These are phyloP conservation scores for Amphipyra berbera DNA, from an alignment of 2,888 invertebrate genomes.

Conservation along the genomic window DNA sequence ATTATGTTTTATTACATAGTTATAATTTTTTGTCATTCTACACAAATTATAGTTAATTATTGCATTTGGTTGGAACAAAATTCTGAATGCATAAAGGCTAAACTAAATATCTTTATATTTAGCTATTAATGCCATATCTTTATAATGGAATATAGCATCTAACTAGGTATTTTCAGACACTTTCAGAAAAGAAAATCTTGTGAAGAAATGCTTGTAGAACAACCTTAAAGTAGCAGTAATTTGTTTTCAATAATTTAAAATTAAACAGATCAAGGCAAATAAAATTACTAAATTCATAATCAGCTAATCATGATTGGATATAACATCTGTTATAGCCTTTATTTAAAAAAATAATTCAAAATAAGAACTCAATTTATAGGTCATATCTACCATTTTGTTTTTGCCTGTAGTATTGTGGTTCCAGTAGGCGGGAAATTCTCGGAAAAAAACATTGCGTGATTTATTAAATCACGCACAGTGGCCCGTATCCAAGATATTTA, in stretches of 20 bases:
- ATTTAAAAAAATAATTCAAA: too few species aligned
- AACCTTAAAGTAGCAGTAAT: constrained; percentile 29
- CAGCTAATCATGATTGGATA: neutral
- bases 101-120: too few species aligned
- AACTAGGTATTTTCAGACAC: too few species aligned
- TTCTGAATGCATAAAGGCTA: too few species aligned
- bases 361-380: too few species aligned
- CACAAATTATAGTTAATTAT: too few species aligned
- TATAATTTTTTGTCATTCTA: too few species aligned
- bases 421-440: neutral
- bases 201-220: constrained; percentile 26
- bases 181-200: too few species aligned
- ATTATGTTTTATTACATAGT: too few species aligned
- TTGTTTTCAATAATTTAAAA: constrained; percentile 6
- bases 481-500: constrained; percentile 24
- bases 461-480: constrained; percentile 13
- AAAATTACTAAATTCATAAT: constrained; percentile 1
- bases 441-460: constrained; percentile 4
- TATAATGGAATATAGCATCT: too few species aligned
- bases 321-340: constrained; percentile 15
- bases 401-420: constrained; percentile 7
- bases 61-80: too few species aligned
- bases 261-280: constrained; percentile 3
- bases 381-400: neutral
- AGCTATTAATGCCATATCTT: too few species aligned